Evolutionary conservation across 92 coral and sea anemone genomes (phyloP).

Genomic region (Scolanthus callimorphus): DNA sequence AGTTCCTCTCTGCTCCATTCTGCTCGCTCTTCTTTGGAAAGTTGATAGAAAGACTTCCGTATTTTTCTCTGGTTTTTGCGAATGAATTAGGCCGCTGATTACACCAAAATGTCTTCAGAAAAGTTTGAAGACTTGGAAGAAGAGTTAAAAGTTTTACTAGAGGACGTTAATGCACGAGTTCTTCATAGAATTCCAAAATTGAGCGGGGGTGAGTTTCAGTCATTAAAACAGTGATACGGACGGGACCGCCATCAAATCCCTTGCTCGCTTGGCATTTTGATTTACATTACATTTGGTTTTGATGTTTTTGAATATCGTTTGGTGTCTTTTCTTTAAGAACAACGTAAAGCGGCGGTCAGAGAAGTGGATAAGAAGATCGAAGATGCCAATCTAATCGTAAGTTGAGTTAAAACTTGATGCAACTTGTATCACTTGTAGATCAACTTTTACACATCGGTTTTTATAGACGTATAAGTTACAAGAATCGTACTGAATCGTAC

Average conservation of each 20-base stretch:
- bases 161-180: slow-evolving; percentile 67
- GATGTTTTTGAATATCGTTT: no score
- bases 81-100: no score
- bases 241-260: not conserved
- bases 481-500: no score
- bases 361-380: slow-evolving; percentile 97
- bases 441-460: not conserved
- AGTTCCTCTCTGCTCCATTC: no score
- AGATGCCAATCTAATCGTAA: slow-evolving; percentile 88
- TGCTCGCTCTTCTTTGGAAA: no score
- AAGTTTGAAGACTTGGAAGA: slow-evolving; percentile 97
- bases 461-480: no score
- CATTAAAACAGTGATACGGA: not conserved
- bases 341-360: slow-evolving; percentile 77
- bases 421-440: not conserved
- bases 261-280: no score
- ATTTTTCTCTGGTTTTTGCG: not conserved
- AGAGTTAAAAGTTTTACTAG: slow-evolving; percentile 67
- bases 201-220: slow-evolving; percentile 67
- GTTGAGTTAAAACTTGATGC: slow-evolving; percentile 17
- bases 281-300: no score
- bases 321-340: slow-evolving; percentile 54
- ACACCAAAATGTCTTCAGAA: slow-evolving; percentile 89
- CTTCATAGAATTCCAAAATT: slow-evolving; percentile 74
- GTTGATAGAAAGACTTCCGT: no score